A percentile compares a stretch with the other conserved stretches of the same genome.
Evolutionary conservation across 2,797 vertebrate genomes (phyloP).

Genomic region (Tinamus major): DNA sequence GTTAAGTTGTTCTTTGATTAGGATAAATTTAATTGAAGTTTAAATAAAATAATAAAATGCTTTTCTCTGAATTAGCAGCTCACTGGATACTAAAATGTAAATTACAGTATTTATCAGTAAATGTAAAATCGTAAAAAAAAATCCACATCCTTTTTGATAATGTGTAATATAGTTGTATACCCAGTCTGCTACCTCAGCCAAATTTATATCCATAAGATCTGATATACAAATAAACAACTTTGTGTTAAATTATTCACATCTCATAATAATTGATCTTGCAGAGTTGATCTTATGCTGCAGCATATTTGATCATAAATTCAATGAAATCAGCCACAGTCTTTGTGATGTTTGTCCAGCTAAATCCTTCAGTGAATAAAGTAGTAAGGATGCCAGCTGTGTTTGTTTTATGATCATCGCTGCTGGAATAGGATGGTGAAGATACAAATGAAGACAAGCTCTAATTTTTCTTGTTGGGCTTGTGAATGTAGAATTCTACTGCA

Average conservation of each 20-base stretch:
- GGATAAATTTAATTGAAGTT: constrained; percentile 20
- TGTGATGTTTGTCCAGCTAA: constrained; percentile 84
- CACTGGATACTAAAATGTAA: not conserved
- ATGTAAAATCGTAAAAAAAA: not conserved
- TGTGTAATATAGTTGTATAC: not conserved
- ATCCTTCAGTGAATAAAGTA: constrained; percentile 79
- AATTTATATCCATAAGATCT: constrained; percentile 66
- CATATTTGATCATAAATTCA: constrained; percentile 84
- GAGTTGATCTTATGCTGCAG: constrained; percentile 71
- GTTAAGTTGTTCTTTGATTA: constrained; percentile 28
- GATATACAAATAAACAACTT: constrained; percentile 76
- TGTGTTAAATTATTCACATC: constrained; percentile 83
- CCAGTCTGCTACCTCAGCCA: constrained; percentile 45
- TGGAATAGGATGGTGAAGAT: constrained; percentile 52
- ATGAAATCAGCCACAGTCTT: constrained; percentile 78
- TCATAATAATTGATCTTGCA: constrained; percentile 78
- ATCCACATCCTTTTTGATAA: constrained; percentile 2
- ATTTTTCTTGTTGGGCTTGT: constrained; percentile 40
- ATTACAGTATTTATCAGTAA: not conserved
- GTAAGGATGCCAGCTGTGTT: constrained; percentile 73
- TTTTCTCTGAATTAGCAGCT: not conserved
- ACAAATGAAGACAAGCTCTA: constrained; percentile 44
- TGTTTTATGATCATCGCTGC: constrained; percentile 45
- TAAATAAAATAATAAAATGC: not conserved
- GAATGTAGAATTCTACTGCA: not conserved